A percentile compares a stretch with the other conserved stretches of the same genome.
Conservation (phyloP, 1,140 invertebrate species). For the Periplaneta americana region DNA sequence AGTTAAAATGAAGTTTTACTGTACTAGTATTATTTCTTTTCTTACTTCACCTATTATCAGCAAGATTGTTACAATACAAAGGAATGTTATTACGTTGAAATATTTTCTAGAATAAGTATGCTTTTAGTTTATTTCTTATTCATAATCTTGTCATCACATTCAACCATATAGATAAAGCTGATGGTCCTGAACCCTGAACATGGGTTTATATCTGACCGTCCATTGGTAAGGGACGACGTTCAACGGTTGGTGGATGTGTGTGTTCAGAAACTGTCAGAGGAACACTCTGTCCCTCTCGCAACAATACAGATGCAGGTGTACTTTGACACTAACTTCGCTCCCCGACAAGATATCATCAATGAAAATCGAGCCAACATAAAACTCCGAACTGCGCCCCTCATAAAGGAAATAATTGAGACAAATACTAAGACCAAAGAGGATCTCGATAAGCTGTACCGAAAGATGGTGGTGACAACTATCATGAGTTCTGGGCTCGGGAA, state of each 20-base stretch:
- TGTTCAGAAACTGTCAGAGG: constrained; percentile 30
- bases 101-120: not conserved
- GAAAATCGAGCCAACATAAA: constrained; percentile 44
- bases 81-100: not conserved
- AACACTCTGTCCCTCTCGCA: constrained; percentile 36
- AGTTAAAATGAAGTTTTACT: no score
- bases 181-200: constrained; percentile 9
- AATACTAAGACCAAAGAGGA: constrained; percentile 38
- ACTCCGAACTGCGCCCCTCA: constrained; percentile 41
- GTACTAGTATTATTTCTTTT: no score
- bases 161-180: constrained; percentile 12
- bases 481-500: constrained; percentile 56
- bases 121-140: not conserved
- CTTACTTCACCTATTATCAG: no score
- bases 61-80: constrained; percentile 11
- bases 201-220: constrained; percentile 1
- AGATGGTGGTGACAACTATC: constrained; percentile 55
- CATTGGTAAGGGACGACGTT: constrained; percentile 7
- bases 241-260: constrained; percentile 4
- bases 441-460: constrained; percentile 49
- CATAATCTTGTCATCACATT: not conserved
- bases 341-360: constrained; percentile 35
- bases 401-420: constrained; percentile 49
- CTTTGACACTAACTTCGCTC: constrained; percentile 60
- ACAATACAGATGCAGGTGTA: constrained; percentile 62